A percentile compares a stretch with the other conserved stretches of the same genome.
phyloP scores from a whole-genome alignment of 64 coral and sea anemone species.

The Porites australiensis region DNA sequence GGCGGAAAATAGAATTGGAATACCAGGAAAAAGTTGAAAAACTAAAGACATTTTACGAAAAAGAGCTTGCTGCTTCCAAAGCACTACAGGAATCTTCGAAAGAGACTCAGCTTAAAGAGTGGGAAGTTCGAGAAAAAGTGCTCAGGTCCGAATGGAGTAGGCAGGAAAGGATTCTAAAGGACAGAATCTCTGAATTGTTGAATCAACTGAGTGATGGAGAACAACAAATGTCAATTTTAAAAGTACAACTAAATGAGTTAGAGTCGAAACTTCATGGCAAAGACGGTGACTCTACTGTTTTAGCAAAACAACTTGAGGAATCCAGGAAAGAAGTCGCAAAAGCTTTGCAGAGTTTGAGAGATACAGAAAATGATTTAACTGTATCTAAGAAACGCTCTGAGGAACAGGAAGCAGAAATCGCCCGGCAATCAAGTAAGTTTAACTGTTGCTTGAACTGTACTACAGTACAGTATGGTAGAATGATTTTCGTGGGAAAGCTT shows the following conservation, averaged over 20 bases:
- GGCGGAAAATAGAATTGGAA: constrained; percentile 76
- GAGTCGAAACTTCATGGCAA: constrained; percentile 47
- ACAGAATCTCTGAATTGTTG: constrained; percentile 88
- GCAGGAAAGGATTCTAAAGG: constrained; percentile 88
- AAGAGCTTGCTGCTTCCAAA: constrained; percentile 78
- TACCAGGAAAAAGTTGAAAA: constrained; percentile 93
- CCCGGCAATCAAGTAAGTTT: constrained; percentile 85
- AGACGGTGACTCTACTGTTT: constrained; percentile 25
- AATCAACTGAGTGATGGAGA: constrained; percentile 76
- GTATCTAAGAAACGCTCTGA: constrained; percentile 77
- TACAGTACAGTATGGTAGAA: too few species aligned
- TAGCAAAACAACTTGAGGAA: constrained; percentile 70
- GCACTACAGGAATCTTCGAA: constrained; percentile 41
- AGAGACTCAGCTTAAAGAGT: constrained; percentile 67
- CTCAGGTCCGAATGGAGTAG: constrained; percentile 74
- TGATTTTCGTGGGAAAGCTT: too few species aligned
- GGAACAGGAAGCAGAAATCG: constrained; percentile 81
- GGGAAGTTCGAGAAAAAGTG: constrained; percentile 72
- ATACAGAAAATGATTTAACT: constrained; percentile 67
- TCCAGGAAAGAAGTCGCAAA: constrained; percentile 58
- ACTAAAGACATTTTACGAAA: constrained; percentile 92
- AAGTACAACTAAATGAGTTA: constrained; percentile 63
- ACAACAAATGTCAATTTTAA: constrained; percentile 74
- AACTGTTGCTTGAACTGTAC: constrained; percentile 4
- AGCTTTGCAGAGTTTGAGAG: constrained; percentile 73